These are phyloP conservation scores for Ictalurus furcatus DNA, from an alignment of 2,113 vertebrate genomes.

Conservation along the genomic window DNA sequence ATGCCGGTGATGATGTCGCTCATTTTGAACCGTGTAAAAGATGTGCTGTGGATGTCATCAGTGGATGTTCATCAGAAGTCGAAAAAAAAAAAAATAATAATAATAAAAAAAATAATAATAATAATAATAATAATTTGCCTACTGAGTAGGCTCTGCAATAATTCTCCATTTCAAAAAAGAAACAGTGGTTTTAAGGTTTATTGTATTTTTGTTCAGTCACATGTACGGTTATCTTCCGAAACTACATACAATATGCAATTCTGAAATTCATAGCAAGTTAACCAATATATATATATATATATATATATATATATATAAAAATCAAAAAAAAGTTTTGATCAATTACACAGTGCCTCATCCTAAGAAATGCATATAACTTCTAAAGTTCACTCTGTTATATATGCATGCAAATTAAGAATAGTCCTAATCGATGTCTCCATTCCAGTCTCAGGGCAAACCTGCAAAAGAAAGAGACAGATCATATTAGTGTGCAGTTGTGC, in stretches of 20 bases:
- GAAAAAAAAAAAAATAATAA: not conserved
- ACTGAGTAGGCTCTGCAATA: not conserved
- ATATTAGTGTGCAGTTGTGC: not conserved
- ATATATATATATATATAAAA: conserved; percentile 61
- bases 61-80: not conserved
- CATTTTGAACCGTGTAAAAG: not conserved
- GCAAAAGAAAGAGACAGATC: conserved; percentile 25
- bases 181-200: conserved; percentile 10
- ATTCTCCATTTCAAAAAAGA: not conserved
- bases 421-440: not conserved
- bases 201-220: not conserved
- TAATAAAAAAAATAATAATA: not conserved
- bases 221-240: not conserved
- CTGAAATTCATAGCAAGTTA: conserved; percentile 13
- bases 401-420: not conserved
- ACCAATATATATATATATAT: conserved; percentile 48
- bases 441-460: conserved; percentile 66
- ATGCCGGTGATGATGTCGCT: not conserved
- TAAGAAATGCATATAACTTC: conserved; percentile 34
- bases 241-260: not conserved
- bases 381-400: not conserved
- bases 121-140: not conserved
- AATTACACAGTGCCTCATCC: conserved; percentile 45
- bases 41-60: not conserved
- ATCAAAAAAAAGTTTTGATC: conserved; percentile 58